A percentile compares a stretch with the other conserved stretches of the same genome.
phyloP scores from a whole-genome alignment of 2,797 vertebrate genomes.

The Gymnopithys bicolor region DNA sequence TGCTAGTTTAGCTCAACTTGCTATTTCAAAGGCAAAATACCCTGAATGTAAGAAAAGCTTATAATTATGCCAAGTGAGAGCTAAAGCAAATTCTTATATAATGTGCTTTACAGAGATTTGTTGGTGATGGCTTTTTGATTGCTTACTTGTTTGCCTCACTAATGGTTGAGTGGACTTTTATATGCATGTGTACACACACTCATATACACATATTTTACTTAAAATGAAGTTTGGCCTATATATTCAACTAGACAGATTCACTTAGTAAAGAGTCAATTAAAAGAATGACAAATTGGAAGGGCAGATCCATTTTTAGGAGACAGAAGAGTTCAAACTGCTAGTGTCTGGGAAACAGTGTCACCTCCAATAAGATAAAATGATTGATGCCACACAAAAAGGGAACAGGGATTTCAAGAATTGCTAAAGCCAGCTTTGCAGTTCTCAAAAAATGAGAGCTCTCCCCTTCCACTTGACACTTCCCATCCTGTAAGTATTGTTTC shows the following conservation, averaged over 20 bases:
- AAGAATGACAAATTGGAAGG: neutral
- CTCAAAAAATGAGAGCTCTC: slow-evolving; percentile 27
- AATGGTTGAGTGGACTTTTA: neutral
- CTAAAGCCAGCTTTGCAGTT: slow-evolving; percentile 23
- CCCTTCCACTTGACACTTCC: slow-evolving; percentile 49
- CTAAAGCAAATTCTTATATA: neutral
- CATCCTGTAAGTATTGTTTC: slow-evolving; percentile 43
- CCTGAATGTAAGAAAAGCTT: neutral
- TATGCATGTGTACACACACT: neutral
- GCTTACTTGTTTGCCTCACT: neutral
- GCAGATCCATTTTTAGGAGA: neutral
- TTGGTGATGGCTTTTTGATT: neutral
- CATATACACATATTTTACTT: fast-evolving
- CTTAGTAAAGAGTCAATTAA: neutral
- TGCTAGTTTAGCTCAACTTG: neutral
- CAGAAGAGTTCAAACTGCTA: neutral
- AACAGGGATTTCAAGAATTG: slow-evolving; percentile 3
- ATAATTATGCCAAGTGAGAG: neutral
- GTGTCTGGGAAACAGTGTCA: slow-evolving; percentile 1
- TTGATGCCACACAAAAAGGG: neutral
- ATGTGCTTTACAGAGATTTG: neutral
- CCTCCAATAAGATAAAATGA: neutral
- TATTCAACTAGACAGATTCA: neutral
- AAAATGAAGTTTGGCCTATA: neutral
- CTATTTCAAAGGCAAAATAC: neutral